Conservation (phyloP, 1,140 invertebrate genomes). For the Linepithema humile region DNA sequence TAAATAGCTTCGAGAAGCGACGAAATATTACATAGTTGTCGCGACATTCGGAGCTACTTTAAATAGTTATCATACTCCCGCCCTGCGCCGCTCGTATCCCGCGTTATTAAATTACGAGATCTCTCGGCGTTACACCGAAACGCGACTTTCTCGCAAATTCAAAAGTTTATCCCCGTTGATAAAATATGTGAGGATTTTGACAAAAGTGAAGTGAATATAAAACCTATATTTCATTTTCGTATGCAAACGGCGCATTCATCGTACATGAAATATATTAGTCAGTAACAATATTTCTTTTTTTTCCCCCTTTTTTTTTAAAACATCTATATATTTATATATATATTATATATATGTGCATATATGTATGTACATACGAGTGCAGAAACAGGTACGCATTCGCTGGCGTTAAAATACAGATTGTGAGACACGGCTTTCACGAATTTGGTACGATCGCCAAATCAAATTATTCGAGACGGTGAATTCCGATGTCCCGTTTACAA, state of each 20-base stretch:
- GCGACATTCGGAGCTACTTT: conserved; percentile 14
- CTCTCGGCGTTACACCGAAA: background rate
- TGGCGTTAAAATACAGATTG: conserved; percentile 36
- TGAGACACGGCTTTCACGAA: conserved; percentile 19
- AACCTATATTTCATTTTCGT: background rate
- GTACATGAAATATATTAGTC: conserved; percentile 8
- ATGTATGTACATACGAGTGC: background rate
- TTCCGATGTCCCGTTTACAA: conserved; percentile 47
- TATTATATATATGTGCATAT: background rate
- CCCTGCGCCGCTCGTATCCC: background rate
- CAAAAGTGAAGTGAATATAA: conserved; percentile 1
- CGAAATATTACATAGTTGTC: conserved; percentile 35
- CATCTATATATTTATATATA: no score
- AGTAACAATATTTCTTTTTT: conserved; percentile 10
- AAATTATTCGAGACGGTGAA: conserved; percentile 51
- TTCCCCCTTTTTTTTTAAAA: no score
- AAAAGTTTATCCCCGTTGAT: background rate
- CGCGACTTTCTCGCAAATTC: no score
- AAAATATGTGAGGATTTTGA: background rate
- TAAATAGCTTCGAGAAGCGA: conserved; percentile 17
- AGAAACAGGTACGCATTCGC: background rate
- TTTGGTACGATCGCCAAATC: conserved; percentile 19
- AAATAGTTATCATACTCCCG: conserved; percentile 42
- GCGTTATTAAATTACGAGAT: background rate
- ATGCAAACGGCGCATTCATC: background rate